A percentile compares a stretch with the other conserved stretches of the same genome.
These are phyloP conservation scores for Trachelipus rathkii DNA, from an alignment of 1,140 invertebrate species.

Conservation along the genomic window DNA sequence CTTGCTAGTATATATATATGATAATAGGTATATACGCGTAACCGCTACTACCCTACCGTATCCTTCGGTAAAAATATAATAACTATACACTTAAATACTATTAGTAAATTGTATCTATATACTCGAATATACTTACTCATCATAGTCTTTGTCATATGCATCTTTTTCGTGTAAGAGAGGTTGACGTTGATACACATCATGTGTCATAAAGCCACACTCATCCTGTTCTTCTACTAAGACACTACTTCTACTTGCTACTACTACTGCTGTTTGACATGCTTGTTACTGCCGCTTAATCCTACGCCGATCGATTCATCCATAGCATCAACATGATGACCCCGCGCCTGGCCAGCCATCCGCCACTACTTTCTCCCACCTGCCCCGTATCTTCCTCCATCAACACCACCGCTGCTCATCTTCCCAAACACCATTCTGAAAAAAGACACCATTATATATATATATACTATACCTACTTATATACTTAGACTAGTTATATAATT, in stretches of 20 bases:
- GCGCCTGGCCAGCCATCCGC: neutral
- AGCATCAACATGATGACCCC: neutral
- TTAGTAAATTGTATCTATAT: too few species aligned
- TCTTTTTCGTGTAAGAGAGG: conserved; percentile 33
- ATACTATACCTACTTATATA: too few species aligned
- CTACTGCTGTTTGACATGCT: conserved; percentile 30
- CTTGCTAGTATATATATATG: too few species aligned
- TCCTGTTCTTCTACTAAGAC: conserved; percentile 32
- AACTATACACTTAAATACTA: too few species aligned
- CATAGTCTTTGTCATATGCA: conserved; percentile 24
- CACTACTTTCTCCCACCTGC: conserved; percentile 35
- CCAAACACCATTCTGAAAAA: conserved; percentile 33
- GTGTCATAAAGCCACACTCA: conserved; percentile 35
- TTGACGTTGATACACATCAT: conserved; percentile 40
- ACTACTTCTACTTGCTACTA: conserved; percentile 34
- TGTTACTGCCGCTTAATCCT: neutral
- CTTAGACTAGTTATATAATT: too few species aligned
- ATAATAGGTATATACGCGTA: too few species aligned
- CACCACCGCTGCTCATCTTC: conserved; percentile 18
- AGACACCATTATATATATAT: too few species aligned
- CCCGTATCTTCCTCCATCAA: conserved; percentile 36
- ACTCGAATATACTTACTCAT: conserved; percentile 26
- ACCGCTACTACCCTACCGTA: too few species aligned
- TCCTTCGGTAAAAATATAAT: too few species aligned
- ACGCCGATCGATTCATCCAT: conserved; percentile 11